phyloP scores from a whole-genome alignment of 2,113 vertebrate species.

The Rhea pennata region DNA sequence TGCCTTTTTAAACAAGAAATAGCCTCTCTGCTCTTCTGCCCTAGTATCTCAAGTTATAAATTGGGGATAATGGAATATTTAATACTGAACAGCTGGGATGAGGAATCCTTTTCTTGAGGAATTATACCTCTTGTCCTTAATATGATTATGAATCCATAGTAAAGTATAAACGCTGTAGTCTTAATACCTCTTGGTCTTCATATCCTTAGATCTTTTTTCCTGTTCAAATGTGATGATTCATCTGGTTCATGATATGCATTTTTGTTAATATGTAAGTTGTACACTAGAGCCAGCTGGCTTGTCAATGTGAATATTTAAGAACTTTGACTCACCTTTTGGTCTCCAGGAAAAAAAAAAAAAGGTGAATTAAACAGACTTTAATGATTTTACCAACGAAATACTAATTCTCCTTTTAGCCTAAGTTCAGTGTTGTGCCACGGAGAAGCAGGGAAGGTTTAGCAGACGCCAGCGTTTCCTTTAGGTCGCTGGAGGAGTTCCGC shows the following conservation, averaged over 20 bases:
- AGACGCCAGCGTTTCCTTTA: neutral
- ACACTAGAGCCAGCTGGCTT: conserved; percentile 19
- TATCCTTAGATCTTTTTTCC: neutral
- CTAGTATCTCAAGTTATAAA: neutral
- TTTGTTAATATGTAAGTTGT: conserved; percentile 42
- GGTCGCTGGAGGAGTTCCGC: neutral
- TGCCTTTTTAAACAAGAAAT: neutral
- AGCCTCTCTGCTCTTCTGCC: neutral
- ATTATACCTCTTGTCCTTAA: neutral
- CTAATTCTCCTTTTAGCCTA: conserved; percentile 31
- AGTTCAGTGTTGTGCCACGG: neutral
- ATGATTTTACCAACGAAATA: conserved; percentile 38
- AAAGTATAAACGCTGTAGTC: conserved; percentile 26
- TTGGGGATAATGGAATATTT: neutral
- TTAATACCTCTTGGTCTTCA: conserved; percentile 42
- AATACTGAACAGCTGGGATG: neutral
- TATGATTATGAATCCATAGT: neutral
- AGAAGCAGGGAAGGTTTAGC: neutral
- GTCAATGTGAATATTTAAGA: conserved; percentile 53
- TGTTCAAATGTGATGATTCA: conserved; percentile 24
- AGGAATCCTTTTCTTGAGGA: conserved; percentile 8
- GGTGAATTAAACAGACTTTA: conserved; percentile 65
- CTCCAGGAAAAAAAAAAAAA: conserved; percentile 1
- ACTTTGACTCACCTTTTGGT: conserved; percentile 35
- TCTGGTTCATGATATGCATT: conserved; percentile 15